A percentile compares a stretch with the other conserved stretches of the same genome.
These are phyloP conservation scores for Charaxes varanes DNA, from an alignment of 1,140 invertebrate species.

Conservation along the genomic window DNA sequence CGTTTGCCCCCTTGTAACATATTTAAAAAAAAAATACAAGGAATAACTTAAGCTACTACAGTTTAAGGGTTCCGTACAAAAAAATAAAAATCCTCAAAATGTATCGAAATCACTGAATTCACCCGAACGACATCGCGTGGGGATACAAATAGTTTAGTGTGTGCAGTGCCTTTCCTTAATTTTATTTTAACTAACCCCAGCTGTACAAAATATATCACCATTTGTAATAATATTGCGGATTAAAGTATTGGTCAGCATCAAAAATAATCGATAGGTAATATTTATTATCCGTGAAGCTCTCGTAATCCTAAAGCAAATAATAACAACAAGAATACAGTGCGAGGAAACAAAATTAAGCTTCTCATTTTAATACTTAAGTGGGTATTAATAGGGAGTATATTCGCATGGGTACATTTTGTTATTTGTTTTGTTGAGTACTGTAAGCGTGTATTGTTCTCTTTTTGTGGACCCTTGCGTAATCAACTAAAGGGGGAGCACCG, in stretches of 20 bases:
- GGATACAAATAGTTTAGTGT: too few species aligned
- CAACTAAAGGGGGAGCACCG: constrained; percentile 15
- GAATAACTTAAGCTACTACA: too few species aligned
- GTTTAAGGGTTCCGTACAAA: too few species aligned
- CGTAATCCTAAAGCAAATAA: neutral
- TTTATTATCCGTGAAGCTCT: constrained; percentile 12
- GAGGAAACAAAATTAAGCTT: neutral
- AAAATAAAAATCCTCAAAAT: too few species aligned
- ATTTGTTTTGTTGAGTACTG: constrained; percentile 1
- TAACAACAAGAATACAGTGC: neutral
- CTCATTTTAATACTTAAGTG: neutral
- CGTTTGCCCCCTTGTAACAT: too few species aligned
- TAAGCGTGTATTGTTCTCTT: constrained; percentile 7
- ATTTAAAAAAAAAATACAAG: too few species aligned
- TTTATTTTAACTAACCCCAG: too few species aligned
- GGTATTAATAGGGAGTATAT: neutral
- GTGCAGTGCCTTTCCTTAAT: too few species aligned
- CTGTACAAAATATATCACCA: too few species aligned
- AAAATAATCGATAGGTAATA: constrained; percentile 52
- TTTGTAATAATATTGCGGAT: constrained; percentile 41
- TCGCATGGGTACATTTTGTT: neutral
- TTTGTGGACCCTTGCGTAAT: constrained; percentile 11
- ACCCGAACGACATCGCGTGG: too few species aligned
- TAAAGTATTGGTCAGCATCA: constrained; percentile 42
- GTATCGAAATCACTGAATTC: too few species aligned